Conservation (phyloP, 2,113 vertebrate species). For the Symphodus melops region DNA sequence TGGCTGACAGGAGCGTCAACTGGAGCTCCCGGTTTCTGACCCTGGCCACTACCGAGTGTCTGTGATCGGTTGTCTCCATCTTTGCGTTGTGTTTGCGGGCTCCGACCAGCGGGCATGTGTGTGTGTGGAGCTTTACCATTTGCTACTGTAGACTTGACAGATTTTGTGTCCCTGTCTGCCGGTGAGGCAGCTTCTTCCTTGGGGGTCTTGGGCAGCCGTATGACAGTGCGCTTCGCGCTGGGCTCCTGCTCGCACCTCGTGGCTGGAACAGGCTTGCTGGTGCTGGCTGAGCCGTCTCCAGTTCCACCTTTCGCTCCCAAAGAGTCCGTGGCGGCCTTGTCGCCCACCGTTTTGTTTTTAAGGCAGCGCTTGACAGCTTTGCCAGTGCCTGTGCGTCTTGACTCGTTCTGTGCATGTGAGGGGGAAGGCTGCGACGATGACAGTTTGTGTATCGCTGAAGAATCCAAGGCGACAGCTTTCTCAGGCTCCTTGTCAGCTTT, state of each 20-base stretch:
- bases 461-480: conserved; percentile 46
- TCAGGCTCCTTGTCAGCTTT: conserved; percentile 84
- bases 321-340: conserved; percentile 61
- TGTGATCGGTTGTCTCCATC: conserved; percentile 54
- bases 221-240: conserved; percentile 68
- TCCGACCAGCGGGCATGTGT: conserved; percentile 34
- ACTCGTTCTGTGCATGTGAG: conserved; percentile 70
- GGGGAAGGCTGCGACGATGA: conserved; percentile 21
- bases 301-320: conserved; percentile 26
- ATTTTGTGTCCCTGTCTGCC: conserved; percentile 45
- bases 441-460: conserved; percentile 54
- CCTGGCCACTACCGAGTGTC: conserved; percentile 20
- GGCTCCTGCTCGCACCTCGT: conserved; percentile 74
- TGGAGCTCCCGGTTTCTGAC: conserved; percentile 12
- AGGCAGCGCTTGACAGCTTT: conserved; percentile 85
- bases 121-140: conserved; percentile 42
- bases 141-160: conserved; percentile 47
- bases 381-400: conserved; percentile 76
- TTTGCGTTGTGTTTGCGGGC: conserved; percentile 31
- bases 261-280: conserved; percentile 16
- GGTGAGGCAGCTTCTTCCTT: conserved; percentile 49
- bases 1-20: conserved; percentile 14
- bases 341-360: conserved; percentile 73
- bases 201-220: conserved; percentile 41
- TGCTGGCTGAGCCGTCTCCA: conserved; percentile 7